phyloP scores from a whole-genome alignment of 1,140 invertebrate species.

The Pseudoatta argentina region DNA sequence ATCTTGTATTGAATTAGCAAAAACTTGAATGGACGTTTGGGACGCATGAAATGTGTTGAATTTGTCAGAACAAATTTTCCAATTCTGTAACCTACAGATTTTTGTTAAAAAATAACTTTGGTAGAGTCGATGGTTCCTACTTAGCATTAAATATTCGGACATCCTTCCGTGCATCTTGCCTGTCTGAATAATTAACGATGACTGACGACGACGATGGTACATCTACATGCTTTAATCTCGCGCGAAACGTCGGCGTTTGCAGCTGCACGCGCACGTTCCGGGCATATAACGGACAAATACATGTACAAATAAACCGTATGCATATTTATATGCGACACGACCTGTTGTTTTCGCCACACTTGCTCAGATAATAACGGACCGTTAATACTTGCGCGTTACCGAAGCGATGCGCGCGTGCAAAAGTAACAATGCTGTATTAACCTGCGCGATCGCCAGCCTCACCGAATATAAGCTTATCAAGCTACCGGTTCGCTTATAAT shows the following conservation, averaged over 20 bases:
- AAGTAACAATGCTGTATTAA: constrained; percentile 45
- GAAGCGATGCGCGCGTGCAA: constrained; percentile 42
- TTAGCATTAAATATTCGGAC: neutral
- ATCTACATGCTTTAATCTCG: constrained; percentile 44
- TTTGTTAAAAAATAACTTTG: neutral
- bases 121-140: neutral
- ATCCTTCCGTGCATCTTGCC: neutral
- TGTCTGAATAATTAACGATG: constrained; percentile 11
- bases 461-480: constrained; percentile 49
- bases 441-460: constrained; percentile 11
- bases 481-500: constrained; percentile 30
- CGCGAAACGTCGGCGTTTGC: constrained; percentile 32
- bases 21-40: too few relatives aligned
- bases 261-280: constrained; percentile 26
- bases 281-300: constrained; percentile 35
- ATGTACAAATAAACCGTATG: constrained; percentile 40
- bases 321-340: constrained; percentile 48
- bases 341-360: constrained; percentile 49
- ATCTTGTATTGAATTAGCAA: too few relatives aligned
- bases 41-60: too few relatives aligned
- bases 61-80: too few relatives aligned
- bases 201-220: neutral
- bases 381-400: constrained; percentile 60
- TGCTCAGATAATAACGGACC: constrained; percentile 45
- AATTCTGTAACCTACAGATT: too few relatives aligned